These are phyloP conservation scores for Cynopterus sphinx DNA, from an alignment of 2,797 vertebrate genomes.

Conservation along the genomic window DNA sequence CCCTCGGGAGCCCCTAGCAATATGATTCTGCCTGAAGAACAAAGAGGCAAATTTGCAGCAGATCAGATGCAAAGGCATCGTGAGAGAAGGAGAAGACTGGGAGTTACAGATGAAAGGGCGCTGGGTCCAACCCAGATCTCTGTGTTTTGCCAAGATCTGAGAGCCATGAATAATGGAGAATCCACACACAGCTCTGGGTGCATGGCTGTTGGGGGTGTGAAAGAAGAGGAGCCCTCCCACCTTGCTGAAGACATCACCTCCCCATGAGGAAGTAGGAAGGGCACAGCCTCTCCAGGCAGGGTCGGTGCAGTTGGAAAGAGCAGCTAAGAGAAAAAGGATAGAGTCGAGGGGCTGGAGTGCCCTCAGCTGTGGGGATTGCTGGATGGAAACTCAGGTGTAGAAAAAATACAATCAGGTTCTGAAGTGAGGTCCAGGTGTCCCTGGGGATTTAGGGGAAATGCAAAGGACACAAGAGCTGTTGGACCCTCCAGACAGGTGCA, in stretches of 20 bases:
- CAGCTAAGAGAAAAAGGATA: background rate
- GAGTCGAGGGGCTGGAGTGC: background rate
- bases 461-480: background rate
- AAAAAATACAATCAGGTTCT: background rate
- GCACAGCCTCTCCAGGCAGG: background rate
- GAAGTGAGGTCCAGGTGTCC: background rate
- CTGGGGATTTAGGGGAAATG: background rate
- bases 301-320: background rate
- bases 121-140: background rate
- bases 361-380: accelerated
- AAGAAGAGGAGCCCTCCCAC: background rate
- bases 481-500: accelerated
- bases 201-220: background rate
- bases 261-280: background rate
- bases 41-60: slow-evolving; percentile 73
- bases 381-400: background rate
- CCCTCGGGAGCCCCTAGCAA: slow-evolving; percentile 55
- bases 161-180: slow-evolving; percentile 52
- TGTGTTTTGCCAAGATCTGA: slow-evolving; percentile 57
- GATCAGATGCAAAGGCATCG: slow-evolving; percentile 65
- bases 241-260: background rate
- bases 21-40: slow-evolving; percentile 76
- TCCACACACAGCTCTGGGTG: background rate
- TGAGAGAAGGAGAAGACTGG: slow-evolving; percentile 49
- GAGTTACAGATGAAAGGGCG: slow-evolving; percentile 13